These are phyloP conservation scores for Ooceraea biroi DNA, from an alignment of 1,140 invertebrate genomes.

Conservation along the genomic window DNA sequence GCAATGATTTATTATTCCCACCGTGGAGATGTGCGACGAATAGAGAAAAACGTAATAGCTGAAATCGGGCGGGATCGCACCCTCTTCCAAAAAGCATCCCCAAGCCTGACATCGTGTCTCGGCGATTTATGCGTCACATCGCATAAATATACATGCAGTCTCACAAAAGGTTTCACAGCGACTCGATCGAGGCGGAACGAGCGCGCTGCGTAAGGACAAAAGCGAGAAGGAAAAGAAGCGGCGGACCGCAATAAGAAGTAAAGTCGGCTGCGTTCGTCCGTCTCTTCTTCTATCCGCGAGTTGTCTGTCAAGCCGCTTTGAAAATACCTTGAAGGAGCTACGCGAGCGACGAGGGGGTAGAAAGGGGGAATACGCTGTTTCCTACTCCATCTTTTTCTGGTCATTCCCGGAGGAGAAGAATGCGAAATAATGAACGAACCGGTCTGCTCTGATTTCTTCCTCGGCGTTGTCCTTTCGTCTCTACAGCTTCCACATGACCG, in stretches of 20 bases:
- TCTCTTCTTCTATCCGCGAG: slow-evolving; percentile 51
- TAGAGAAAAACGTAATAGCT: slow-evolving; percentile 3
- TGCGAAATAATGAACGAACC: slow-evolving; percentile 80
- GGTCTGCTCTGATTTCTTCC: slow-evolving; percentile 70
- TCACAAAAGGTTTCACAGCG: slow-evolving; percentile 23
- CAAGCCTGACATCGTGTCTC: neutral
- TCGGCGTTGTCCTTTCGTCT: slow-evolving; percentile 4
- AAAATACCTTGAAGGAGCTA: slow-evolving; percentile 70
- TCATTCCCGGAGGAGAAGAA: slow-evolving; percentile 71
- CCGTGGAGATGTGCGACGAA: neutral
- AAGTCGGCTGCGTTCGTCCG: slow-evolving; percentile 4
- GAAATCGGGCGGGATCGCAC: neutral
- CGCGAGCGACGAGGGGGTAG: slow-evolving; percentile 4
- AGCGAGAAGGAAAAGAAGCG: slow-evolving; percentile 36
- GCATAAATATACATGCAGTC: slow-evolving; percentile 47
- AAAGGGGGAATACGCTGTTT: slow-evolving; percentile 53
- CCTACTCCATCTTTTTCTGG: slow-evolving; percentile 60
- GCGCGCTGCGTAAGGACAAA: slow-evolving; percentile 46
- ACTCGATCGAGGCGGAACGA: slow-evolving; percentile 45
- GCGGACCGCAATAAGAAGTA: slow-evolving; percentile 37
- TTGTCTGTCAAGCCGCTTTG: slow-evolving; percentile 80
- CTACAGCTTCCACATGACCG: neutral
- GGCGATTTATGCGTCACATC: slow-evolving; percentile 10
- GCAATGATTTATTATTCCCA: neutral
- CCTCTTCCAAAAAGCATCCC: slow-evolving; percentile 17